Evolutionary conservation across 2,113 vertebrate genomes (phyloP).

Genomic region (Pedionomus torquatus): DNA sequence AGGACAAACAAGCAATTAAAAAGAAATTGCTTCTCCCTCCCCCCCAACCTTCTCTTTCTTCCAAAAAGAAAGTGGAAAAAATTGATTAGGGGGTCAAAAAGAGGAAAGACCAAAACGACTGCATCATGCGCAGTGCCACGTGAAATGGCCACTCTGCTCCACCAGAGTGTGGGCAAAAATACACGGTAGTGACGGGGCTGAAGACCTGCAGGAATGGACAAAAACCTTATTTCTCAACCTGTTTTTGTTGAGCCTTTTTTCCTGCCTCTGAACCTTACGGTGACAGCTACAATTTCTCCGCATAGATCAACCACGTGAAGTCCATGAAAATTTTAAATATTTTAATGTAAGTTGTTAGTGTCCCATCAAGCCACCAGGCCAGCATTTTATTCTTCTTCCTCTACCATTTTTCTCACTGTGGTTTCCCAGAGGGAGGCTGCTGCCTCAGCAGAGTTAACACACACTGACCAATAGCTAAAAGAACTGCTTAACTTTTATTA

Average conservation of each 20-base stretch:
- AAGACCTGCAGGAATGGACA: background rate
- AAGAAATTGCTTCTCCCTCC: background rate
- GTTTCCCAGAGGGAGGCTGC: background rate
- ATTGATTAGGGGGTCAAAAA: conserved; percentile 44
- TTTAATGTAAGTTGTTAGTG: background rate
- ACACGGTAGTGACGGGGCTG: background rate
- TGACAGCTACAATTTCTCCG: background rate
- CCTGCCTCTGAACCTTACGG: background rate
- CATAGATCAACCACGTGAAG: background rate
- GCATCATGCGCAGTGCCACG: background rate
- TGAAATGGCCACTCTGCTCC: background rate
- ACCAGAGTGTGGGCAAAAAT: background rate
- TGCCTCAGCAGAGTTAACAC: background rate
- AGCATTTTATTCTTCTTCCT: background rate
- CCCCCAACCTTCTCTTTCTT: background rate
- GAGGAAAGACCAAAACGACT: background rate
- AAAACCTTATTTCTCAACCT: background rate
- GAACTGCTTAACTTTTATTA: background rate
- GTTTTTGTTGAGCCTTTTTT: background rate
- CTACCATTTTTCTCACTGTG: background rate
- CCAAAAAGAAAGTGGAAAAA: conserved; percentile 30
- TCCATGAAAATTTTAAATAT: background rate
- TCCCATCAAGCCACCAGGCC: background rate
- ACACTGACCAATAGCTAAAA: background rate
- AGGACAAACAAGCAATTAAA: conserved; percentile 47